A percentile compares a stretch with the other conserved stretches of the same genome.
Evolutionary conservation across 2,113 vertebrate genomes (phyloP).

Genomic region (Variabilichromis moorii): DNA sequence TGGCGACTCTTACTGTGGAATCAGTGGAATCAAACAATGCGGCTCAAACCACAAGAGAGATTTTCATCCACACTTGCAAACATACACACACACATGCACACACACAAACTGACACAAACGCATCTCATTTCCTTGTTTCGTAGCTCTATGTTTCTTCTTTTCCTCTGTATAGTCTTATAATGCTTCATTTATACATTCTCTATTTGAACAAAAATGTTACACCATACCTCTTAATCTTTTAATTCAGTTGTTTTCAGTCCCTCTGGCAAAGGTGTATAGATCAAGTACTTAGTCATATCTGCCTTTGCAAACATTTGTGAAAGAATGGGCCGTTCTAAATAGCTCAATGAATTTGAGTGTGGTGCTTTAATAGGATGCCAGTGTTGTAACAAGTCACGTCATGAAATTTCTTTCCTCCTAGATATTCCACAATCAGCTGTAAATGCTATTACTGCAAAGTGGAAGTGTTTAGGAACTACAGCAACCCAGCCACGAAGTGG

Average conservation of each 20-base stretch:
- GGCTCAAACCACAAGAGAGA: conserved; percentile 51
- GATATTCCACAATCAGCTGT: neutral
- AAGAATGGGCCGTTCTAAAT: neutral
- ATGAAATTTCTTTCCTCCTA: neutral
- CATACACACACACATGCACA: neutral
- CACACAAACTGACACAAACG: conserved; percentile 7
- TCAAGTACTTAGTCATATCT: neutral
- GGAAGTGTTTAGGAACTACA: neutral
- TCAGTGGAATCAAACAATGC: conserved; percentile 68
- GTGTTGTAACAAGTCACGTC: neutral
- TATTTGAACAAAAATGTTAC: neutral
- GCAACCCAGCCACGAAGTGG: neutral
- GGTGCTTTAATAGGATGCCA: neutral
- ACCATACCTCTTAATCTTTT: neutral
- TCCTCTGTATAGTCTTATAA: neutral
- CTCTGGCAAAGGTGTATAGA: neutral
- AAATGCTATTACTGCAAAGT: neutral
- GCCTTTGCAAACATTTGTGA: neutral
- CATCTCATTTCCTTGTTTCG: conserved; percentile 20
- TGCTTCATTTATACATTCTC: neutral
- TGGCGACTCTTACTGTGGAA: conserved; percentile 62
- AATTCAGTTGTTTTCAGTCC: neutral
- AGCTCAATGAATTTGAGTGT: neutral
- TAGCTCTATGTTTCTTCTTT: neutral
- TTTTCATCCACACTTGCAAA: conserved; percentile 28